Base-by-base conservation (phyloP, 2,888 invertebrate genomes). In the Ophion ventricosus region DNA sequence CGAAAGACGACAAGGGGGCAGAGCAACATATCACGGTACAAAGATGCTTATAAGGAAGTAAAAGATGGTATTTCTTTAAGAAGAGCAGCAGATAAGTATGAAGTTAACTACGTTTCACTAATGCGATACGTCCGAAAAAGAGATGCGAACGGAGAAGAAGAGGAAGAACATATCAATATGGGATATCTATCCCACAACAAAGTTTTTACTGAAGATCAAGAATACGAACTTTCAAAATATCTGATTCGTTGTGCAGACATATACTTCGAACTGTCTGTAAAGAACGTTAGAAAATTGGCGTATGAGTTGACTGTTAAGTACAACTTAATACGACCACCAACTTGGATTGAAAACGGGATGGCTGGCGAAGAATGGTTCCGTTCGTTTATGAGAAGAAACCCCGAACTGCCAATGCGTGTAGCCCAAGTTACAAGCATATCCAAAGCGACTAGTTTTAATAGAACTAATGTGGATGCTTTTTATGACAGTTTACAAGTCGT, bases 401-500 rank as follows among this genome's bases (percentile, higher is more conserved):
- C 70, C 25, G 5, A 49, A 20, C 40, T 86, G 2, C 79, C 82
- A 14, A 43, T 86, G 64, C 67, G 84, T 25, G 64, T 29, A 17
- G 81, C 84, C 7, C 72, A 80, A 77, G 70, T 80, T 40, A 80
- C 84, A 14, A 81, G 67, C 59, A 5, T 77, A 1, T 49, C 64
- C 25, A 69, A 78, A 17, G 81, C 81, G 10, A 79, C 67, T 43
- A 25, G 73, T 20, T 81, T 81, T 49, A 77, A 84, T 26, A 73
- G 40, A 57, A 11, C 11, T 3, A 78, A 78, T 23, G 69, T 85
- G 7, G 43, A 43, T 43, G 43, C 43, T 11, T 43, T 43, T 14
- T 43, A 43, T 17, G 43, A 43, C 43, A 43, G 14, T 14, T 43
- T 20, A 66, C 2, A 10, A 70, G 14, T 83, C 74, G 26, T 80